These are phyloP conservation scores for Eciton burchellii DNA, from an alignment of 1,140 invertebrate species.

Conservation along the genomic window DNA sequence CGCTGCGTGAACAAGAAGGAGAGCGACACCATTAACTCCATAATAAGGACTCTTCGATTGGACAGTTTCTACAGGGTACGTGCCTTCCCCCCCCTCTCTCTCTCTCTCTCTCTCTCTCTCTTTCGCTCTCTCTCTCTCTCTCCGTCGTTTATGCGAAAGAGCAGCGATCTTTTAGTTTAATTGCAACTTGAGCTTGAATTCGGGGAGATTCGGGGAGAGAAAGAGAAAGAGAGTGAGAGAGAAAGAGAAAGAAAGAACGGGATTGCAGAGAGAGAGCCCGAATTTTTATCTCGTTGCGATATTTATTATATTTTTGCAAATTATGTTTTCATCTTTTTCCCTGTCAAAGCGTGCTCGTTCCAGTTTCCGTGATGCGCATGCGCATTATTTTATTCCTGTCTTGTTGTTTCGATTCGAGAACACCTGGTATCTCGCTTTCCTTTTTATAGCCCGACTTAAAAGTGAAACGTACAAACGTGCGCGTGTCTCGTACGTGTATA, in stretches of 20 bases:
- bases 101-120: neutral
- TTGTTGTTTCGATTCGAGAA: too few relatives aligned
- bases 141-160: neutral
- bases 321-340: too few relatives aligned
- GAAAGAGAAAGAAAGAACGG: too few relatives aligned
- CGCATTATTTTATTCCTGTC: neutral
- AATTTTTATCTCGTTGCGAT: too few relatives aligned
- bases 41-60: conserved; percentile 86
- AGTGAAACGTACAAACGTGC: too few relatives aligned
- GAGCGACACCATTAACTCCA: conserved; percentile 80
- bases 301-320: neutral
- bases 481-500: too few relatives aligned
- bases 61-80: conserved; percentile 86
- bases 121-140: neutral
- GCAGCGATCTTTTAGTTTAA: neutral
- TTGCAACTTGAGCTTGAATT: neutral
- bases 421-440: too few relatives aligned
- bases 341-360: too few relatives aligned
- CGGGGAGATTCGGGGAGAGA: neutral
- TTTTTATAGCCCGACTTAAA: too few relatives aligned
- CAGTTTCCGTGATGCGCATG: neutral
- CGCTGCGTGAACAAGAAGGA: conserved; percentile 86
- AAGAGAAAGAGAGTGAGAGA: neutral
- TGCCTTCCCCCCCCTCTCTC: conserved; percentile 33
- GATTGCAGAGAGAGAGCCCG: too few relatives aligned